Evolutionary conservation across 2,888 invertebrate species (phyloP), one percentile per base, ranked within the genome.

Genomic region (Acrobasis repandana): DNA sequence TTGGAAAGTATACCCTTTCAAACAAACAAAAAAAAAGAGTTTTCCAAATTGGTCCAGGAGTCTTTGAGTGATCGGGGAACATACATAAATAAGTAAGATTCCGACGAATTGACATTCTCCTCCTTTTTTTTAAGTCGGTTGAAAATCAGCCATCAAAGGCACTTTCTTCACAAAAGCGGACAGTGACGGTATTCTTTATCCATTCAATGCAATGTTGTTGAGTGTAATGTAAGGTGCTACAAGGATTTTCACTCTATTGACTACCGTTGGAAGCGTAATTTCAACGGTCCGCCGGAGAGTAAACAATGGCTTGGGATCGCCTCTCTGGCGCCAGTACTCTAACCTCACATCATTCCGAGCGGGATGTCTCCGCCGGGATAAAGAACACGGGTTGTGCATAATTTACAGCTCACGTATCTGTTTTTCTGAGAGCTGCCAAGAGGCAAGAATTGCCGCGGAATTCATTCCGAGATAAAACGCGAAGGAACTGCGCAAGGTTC

Each of bases 271-370:
- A 64, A 68, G 69, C 61, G 67, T 60, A 61, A 64, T 49, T 58
- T 63, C 63, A 60, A 65, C 65, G 67, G 63, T 66, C 63, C 62
- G 63, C 62, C 60, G 63, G 57, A 65, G 63, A 69, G 72, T 77
- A 79, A 79, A 86, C 84, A 85, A 83, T 83, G 72, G 74, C 62
- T 63, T 56, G 67, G 68, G 68, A 71, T 74, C 83, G 80, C 65
- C 80, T 63, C 72, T 50, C 51, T 72, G 89, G 87, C 89, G 88
- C 89, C 89, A 77, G 61, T 61, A 71, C 80, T 82, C 79, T 88
- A 86, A 85, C 78, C 72, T 70, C 73, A 75, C 76, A 71, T 79
- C 79, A 79, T 66, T 62, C 63, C 62, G 61, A 52, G 56, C 76
- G 71, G 71, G 73, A 71, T 70, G 73, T 75, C 78, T 72, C 74